Evolutionary conservation across 2,797 vertebrate genomes (phyloP).

Genomic region (Geotrypetes seraphini): DNA sequence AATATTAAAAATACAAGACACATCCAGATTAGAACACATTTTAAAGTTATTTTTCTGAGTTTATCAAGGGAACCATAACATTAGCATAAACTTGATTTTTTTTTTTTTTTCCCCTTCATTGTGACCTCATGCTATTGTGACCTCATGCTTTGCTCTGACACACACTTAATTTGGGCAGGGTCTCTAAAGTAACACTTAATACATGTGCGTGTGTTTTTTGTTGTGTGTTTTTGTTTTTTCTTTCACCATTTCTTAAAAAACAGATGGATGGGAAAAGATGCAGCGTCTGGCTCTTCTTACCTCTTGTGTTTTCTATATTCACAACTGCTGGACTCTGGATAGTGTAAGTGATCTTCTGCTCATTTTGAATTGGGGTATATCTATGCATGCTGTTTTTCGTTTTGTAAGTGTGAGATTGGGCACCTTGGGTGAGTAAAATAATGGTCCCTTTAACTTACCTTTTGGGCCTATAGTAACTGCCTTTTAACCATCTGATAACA

Average conservation of each 20-base stretch:
- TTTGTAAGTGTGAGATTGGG: not conserved
- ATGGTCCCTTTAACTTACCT: not conserved
- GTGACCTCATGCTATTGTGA: too few relatives aligned
- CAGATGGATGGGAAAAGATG: slow-evolving; percentile 65
- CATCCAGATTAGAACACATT: too few relatives aligned
- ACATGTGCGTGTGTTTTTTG: too few relatives aligned
- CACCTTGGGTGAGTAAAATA: not conserved
- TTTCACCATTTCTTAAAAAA: slow-evolving; percentile 1
- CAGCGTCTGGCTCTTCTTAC: slow-evolving; percentile 79
- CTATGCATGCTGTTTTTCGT: not conserved
- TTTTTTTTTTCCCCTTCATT: too few relatives aligned
- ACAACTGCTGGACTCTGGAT: slow-evolving; percentile 78
- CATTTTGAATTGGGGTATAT: not conserved
- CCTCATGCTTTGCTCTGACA: too few relatives aligned
- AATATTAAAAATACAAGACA: too few relatives aligned
- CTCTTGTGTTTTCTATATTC: slow-evolving; percentile 63
- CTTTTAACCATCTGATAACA: not conserved
- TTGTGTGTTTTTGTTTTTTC: too few relatives aligned
- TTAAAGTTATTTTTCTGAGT: too few relatives aligned
- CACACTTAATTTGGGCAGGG: too few relatives aligned
- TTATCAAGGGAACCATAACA: too few relatives aligned
- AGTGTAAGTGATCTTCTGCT: slow-evolving; percentile 65
- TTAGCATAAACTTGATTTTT: too few relatives aligned
- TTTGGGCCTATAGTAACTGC: not conserved
- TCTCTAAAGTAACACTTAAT: too few relatives aligned